phyloP scores from a whole-genome alignment of 2,797 vertebrate species.

The Urophycis tenuis region DNA sequence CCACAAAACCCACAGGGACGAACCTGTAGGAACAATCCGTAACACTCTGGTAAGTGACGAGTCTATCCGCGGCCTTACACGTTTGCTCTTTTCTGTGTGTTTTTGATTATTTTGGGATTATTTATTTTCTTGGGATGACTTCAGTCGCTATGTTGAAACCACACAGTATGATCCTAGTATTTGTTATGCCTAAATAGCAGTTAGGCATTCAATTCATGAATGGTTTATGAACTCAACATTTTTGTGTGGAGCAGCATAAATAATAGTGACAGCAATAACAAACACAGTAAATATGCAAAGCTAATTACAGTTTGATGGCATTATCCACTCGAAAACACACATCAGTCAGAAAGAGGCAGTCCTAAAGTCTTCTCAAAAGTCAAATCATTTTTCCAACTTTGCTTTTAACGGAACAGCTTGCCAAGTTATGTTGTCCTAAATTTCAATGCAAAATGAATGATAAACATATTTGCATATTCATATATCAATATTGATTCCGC shows the following conservation, averaged over 20 bases:
- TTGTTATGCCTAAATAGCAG: background rate
- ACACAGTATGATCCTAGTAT: background rate
- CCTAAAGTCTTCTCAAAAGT: background rate
- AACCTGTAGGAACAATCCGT: constrained; percentile 16
- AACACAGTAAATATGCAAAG: background rate
- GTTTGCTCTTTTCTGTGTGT: background rate
- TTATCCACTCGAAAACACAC: background rate
- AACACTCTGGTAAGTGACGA: background rate
- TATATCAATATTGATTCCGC: background rate
- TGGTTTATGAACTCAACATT: background rate
- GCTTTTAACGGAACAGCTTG: background rate
- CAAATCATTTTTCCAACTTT: background rate
- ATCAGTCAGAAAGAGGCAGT: background rate
- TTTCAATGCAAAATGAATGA: background rate
- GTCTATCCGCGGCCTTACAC: background rate
- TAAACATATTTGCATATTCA: background rate
- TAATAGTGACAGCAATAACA: background rate
- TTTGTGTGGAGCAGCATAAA: background rate
- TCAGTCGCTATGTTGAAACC: background rate
- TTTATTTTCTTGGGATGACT: background rate
- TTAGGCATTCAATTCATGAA: background rate
- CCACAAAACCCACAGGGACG: constrained; percentile 6
- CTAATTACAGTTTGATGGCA: background rate
- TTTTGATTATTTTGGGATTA: background rate
- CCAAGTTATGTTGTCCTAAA: background rate